phyloP scores from a whole-genome alignment of 53 echinoderm and acorn worm genomes.

The Glandiceps talaboti region DNA sequence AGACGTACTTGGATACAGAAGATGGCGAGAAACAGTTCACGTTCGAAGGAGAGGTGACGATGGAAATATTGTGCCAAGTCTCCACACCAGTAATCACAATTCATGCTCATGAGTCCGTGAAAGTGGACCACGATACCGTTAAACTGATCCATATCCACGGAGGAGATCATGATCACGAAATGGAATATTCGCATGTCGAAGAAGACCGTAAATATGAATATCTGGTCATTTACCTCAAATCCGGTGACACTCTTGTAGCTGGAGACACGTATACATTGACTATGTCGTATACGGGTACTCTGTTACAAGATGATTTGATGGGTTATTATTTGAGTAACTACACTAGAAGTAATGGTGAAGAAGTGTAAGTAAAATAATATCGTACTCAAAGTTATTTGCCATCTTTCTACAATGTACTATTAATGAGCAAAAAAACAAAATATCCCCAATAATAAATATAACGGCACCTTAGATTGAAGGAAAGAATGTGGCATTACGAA shows the following conservation, averaged over 20 bases:
- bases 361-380: conserved; percentile 74
- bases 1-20: conserved; percentile 62
- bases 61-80: conserved; percentile 40
- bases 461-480: too few species aligned
- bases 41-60: conserved; percentile 77
- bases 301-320: conserved; percentile 43
- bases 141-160: neutral
- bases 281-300: conserved; percentile 52
- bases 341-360: conserved; percentile 30
- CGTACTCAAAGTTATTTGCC: too few species aligned
- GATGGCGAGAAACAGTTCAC: conserved; percentile 39
- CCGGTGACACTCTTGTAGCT: conserved; percentile 6
- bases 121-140: conserved; percentile 12
- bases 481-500: too few species aligned
- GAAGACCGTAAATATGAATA: conserved; percentile 41
- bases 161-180: neutral
- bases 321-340: conserved; percentile 87
- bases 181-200: conserved; percentile 3
- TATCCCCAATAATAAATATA: too few species aligned
- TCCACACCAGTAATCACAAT: conserved; percentile 47
- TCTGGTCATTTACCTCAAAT: conserved; percentile 22
- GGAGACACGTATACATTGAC: conserved; percentile 52
- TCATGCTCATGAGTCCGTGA: conserved; percentile 28
- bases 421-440: too few species aligned
- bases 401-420: too few species aligned